Evolutionary conservation across 2,797 vertebrate species (phyloP), one percentile per base, ranked within the genome.

Genomic region (Malurus splendens): DNA sequence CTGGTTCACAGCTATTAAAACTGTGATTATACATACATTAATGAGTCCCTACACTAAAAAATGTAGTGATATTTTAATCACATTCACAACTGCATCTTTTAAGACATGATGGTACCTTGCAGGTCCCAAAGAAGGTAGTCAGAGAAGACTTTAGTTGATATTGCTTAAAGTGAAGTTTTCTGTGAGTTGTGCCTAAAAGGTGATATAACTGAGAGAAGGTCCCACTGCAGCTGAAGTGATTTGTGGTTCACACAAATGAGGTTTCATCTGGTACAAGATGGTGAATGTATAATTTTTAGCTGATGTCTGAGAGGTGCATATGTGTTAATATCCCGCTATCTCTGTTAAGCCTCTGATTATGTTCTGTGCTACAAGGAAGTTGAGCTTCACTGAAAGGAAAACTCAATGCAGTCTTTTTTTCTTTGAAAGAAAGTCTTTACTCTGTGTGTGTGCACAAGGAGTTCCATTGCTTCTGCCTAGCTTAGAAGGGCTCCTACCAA

Each of bases 11-110:
- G 92, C 94, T 94, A 85, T 94, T 94, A 94, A 94, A 96, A 96
- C 97, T 98, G 96, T 97, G 97, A 96, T 95, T 89, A 87, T 86
- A 90, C 70, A 68, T 92, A 56, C 93, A 92, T 92, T 92, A 76
- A 92, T 93, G 79, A 84, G 90, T 96, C 83, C 87, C 93, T 95
- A 84, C 56, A 47, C 84, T 90, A 85, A 90, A 95, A 88, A 94
- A 89, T 48, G 76, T 93, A 94, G 94, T 95, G 90, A 89, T 93
- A 88, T 92, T 79, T 91, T 87, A 94, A 86, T 95, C 93, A 90
- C 82, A 44, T 90, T 70, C 72, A 28, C 73, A 76, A 68, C 65
- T 70, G 52, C 77, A 8, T 73, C 72, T 73, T 62, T 77, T 62
- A 67, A 90, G 75, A 72, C 38, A 11, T 38, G 30, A 42, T 86